A percentile compares a stretch with the other conserved stretches of the same genome.
Evolutionary conservation across 2,113 vertebrate genomes (phyloP).

Genomic region (Nothoprocta perdicaria): DNA sequence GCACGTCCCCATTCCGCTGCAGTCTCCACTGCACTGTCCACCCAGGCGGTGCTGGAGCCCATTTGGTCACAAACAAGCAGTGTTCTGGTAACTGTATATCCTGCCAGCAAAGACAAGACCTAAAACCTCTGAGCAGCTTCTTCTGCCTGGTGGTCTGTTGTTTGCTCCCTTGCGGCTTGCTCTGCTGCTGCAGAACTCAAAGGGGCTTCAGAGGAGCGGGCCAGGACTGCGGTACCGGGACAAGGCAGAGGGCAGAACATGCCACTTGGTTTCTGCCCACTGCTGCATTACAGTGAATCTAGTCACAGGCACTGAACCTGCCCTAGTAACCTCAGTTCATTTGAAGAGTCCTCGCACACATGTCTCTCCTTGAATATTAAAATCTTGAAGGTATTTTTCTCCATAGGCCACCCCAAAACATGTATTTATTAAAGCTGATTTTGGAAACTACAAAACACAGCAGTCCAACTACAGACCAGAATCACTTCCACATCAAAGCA

Average conservation of each 20-base stretch:
- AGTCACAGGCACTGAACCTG: background rate
- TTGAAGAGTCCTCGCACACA: background rate
- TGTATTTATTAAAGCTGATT: slow-evolving; percentile 40
- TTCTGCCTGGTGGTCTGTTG: background rate
- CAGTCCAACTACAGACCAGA: slow-evolving; percentile 28
- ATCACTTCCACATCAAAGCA: slow-evolving; percentile 70
- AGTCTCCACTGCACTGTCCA: background rate
- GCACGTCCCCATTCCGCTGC: background rate
- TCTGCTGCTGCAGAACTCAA: background rate
- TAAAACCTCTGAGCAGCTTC: background rate
- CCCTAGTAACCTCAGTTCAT: background rate
- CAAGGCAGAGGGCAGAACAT: background rate
- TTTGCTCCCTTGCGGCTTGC: background rate
- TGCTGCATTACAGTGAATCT: background rate
- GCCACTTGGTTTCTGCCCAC: background rate
- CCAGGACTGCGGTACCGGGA: background rate
- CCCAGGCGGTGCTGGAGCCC: background rate
- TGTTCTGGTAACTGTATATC: background rate
- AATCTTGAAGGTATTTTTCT: slow-evolving; percentile 1
- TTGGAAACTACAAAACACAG: slow-evolving; percentile 43
- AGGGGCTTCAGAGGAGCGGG: background rate
- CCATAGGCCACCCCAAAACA: slow-evolving; percentile 9
- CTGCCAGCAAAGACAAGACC: background rate
- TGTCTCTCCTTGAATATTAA: slow-evolving; percentile 13
- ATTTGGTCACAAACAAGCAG: background rate